Evolutionary conservation across 2,888 invertebrate genomes (phyloP).

Genomic region (Stomorhina lunata): DNA sequence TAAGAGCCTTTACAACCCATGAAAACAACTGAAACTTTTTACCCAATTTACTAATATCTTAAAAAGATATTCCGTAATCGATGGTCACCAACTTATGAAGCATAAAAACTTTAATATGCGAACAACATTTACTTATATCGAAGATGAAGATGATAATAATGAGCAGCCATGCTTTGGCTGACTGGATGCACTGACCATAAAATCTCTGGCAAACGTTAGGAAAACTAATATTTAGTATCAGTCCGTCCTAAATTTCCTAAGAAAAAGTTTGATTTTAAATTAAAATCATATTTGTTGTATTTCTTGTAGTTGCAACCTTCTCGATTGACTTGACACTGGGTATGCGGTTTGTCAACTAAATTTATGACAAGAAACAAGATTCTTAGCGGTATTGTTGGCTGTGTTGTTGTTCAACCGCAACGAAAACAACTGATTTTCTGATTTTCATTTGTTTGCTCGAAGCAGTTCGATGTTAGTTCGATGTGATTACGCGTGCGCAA

Average conservation of each 20-base stretch:
- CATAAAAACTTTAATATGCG: background rate
- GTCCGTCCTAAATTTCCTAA: background rate
- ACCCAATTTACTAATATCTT: background rate
- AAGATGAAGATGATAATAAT: background rate
- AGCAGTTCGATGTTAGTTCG: conserved; percentile 5
- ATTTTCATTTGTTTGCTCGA: too few relatives aligned
- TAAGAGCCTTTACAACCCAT: too few relatives aligned
- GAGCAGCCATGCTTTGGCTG: too few relatives aligned
- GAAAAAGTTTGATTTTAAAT: conserved; percentile 21
- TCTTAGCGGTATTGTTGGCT: conserved; percentile 63
- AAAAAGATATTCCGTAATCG: background rate
- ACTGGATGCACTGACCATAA: conserved; percentile 38
- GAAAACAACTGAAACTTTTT: background rate
- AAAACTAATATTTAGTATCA: background rate
- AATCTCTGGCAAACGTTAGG: conserved; percentile 2
- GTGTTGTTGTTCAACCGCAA: conserved; percentile 55
- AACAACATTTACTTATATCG: background rate
- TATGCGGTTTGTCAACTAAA: conserved; percentile 59
- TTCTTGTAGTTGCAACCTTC: conserved; percentile 20
- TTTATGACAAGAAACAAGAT: conserved; percentile 61
- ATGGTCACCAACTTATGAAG: background rate
- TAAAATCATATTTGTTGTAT: conserved; percentile 8
- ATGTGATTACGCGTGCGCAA: conserved; percentile 39
- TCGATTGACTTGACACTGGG: conserved; percentile 45
- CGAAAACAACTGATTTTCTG: conserved; percentile 38